A percentile compares a stretch with the other conserved stretches of the same genome.
These are phyloP conservation scores for Choristoneura fumiferana DNA, from an alignment of 1,140 invertebrate species.

Conservation along the genomic window DNA sequence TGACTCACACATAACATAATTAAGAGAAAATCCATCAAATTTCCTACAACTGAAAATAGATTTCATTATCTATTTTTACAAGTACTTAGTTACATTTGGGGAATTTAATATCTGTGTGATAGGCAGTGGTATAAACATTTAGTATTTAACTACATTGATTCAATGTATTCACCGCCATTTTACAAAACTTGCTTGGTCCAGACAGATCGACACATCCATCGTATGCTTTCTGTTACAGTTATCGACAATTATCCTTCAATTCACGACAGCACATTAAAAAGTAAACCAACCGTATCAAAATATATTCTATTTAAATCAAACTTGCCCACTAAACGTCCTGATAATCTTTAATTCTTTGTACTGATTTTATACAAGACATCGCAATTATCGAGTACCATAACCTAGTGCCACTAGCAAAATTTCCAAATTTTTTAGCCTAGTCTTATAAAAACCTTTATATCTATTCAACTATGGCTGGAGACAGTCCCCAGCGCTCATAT, in stretches of 20 bases:
- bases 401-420: slow-evolving; percentile 47
- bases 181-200: slow-evolving; percentile 50
- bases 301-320: slow-evolving; percentile 56
- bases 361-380: slow-evolving; percentile 63
- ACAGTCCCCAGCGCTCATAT: slow-evolving; percentile 42
- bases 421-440: slow-evolving; percentile 57
- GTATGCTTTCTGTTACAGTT: slow-evolving; percentile 28
- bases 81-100: slow-evolving; percentile 28
- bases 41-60: slow-evolving; percentile 29
- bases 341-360: slow-evolving; percentile 66
- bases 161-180: slow-evolving; percentile 25
- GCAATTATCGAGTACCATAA: slow-evolving; percentile 31
- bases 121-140: slow-evolving; percentile 37
- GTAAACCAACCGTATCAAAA: slow-evolving; percentile 63
- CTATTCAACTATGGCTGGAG: slow-evolving; percentile 59
- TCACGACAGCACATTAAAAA: slow-evolving; percentile 37
- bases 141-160: slow-evolving; percentile 41
- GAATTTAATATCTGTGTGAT: slow-evolving; percentile 20
- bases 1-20: slow-evolving; percentile 23
- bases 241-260: slow-evolving; percentile 31
- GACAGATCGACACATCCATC: slow-evolving; percentile 19
- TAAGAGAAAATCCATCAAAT: background rate
- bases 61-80: slow-evolving; percentile 32
- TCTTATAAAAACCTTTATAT: slow-evolving; percentile 52
- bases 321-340: slow-evolving; percentile 43